A percentile compares a stretch with the other conserved stretches of the same genome.
These are phyloP conservation scores for Cacoxenus indagator DNA, from an alignment of 2,888 invertebrate species.

Conservation along the genomic window DNA sequence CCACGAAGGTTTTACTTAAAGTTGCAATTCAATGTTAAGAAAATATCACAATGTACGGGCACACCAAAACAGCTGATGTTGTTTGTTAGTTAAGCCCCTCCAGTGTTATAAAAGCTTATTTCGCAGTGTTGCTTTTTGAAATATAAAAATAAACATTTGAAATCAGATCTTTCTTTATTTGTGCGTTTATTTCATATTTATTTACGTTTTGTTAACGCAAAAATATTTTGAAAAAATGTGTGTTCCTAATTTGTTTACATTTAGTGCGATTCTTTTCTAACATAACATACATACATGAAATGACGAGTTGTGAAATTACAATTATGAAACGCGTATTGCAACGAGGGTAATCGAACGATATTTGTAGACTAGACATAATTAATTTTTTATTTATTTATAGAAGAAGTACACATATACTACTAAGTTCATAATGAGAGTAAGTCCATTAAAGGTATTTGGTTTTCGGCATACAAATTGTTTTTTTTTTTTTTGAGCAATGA, in stretches of 20 bases:
- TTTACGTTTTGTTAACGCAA: background rate
- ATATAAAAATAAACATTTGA: too few relatives aligned
- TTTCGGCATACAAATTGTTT: constrained; percentile 46
- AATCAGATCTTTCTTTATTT: background rate
- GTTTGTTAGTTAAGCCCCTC: too few relatives aligned
- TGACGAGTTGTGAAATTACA: background rate
- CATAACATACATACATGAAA: background rate
- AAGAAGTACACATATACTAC: constrained; percentile 3
- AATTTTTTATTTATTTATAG: constrained; percentile 5
- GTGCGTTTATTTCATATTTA: constrained; percentile 1
- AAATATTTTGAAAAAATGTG: background rate
- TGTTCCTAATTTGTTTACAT: constrained; percentile 4
- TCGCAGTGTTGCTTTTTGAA: too few relatives aligned
- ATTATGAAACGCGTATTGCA: constrained; percentile 6
- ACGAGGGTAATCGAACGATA: background rate
- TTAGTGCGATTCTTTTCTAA: background rate
- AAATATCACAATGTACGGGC: too few relatives aligned
- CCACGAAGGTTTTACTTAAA: background rate
- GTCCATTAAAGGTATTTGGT: constrained; percentile 5
- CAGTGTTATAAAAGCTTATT: too few relatives aligned
- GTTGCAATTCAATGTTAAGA: background rate
- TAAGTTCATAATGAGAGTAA: background rate
- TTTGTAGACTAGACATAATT: constrained; percentile 1
- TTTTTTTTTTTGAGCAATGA: constrained; percentile 2
- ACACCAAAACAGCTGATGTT: too few relatives aligned